Evolutionary conservation across 2,797 vertebrate species (phyloP), one percentile per base, ranked within the genome.

Genomic region (Sternotherus odoratus): DNA sequence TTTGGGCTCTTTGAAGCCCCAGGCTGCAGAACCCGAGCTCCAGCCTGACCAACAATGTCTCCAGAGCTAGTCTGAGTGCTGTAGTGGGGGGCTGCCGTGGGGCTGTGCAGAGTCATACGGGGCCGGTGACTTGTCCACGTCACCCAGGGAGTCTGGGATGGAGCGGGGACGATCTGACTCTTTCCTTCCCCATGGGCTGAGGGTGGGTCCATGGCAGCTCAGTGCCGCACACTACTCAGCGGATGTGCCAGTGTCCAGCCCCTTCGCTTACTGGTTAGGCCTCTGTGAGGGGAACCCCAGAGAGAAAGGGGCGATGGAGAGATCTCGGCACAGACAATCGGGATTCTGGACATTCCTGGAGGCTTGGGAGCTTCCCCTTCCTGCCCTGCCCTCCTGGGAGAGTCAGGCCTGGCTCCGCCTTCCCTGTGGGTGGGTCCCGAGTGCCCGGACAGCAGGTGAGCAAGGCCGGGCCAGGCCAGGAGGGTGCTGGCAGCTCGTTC

Each of bases 291-390:
- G 60, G 60, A 66, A n/a, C 8, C n/a, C n/a, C n/a, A 69, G n/a
- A 12, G 63, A 2, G 63, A 36, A 23, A 3, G 9, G 19, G 19
- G 10, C n/a, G 39, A 23, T 9, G 26, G 26, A 5, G 13, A 75
- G 24, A 30, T 75, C 72, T 26, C 72, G 13, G 26, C 72, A 26
- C 26, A 16, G 24, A 16, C 26, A 69, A 19, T 21, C 39, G 63
- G 60, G n/a, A 69, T 23, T 19, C n/a, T 15, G 6, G 56, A 57
- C 63, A 66, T 11, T 66, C 9, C 63, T 66, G 19, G n/a, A 89
- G 51, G 36, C 19, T 49, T 46, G 86, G 77, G 66, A 86, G 83
- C 50, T 63, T 8, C 54, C 88, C 15, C 75, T 95, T 87, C 72
- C 79, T 23, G 26, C 1, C n/a, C 51, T 63, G 15, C 12, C 36